Percentiles rank a stretch among this genome's conserved stretches.
Conservation (phyloP, 2,113 vertebrate species). For the Cairina moschata region DNA sequence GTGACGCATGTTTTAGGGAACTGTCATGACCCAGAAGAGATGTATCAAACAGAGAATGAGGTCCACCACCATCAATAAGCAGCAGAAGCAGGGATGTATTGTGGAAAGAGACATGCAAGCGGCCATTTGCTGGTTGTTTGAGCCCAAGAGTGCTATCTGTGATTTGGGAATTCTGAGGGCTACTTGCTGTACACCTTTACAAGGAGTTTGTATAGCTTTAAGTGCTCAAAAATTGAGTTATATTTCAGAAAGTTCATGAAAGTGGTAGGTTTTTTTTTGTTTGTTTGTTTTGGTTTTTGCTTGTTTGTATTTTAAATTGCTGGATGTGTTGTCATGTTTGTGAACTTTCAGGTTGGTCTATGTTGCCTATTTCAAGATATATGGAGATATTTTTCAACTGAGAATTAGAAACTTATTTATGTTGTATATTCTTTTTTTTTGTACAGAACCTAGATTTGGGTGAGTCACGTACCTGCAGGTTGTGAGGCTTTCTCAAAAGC, state of each 20-base stretch:
- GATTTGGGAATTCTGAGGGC: not conserved
- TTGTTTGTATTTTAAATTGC: not conserved
- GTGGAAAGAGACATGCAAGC: not conserved
- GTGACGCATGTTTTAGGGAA: not conserved
- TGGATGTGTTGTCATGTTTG: not conserved
- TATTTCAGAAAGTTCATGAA: not conserved
- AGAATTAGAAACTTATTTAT: not conserved
- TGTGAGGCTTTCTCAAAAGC: not conserved
- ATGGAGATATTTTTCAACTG: not conserved
- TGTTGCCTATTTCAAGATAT: not conserved
- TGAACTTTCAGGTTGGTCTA: not conserved
- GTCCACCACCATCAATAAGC: not conserved
- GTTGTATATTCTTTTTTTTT: not conserved
- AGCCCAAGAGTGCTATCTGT: fast-evolving
- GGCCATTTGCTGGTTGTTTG: not conserved
- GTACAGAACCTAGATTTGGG: not conserved
- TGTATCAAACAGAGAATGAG: not conserved
- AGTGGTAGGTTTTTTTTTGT: too few relatives aligned
- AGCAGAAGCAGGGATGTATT: not conserved
- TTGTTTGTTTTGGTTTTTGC: too few relatives aligned
- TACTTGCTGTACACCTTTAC: not conserved
- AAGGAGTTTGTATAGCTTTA: not conserved
- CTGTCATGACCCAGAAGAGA: not conserved
- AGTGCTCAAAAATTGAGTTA: not conserved
- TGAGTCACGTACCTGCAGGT: not conserved